Conservation (phyloP, 1,140 invertebrate genomes). For the Phortica variegata region DNA sequence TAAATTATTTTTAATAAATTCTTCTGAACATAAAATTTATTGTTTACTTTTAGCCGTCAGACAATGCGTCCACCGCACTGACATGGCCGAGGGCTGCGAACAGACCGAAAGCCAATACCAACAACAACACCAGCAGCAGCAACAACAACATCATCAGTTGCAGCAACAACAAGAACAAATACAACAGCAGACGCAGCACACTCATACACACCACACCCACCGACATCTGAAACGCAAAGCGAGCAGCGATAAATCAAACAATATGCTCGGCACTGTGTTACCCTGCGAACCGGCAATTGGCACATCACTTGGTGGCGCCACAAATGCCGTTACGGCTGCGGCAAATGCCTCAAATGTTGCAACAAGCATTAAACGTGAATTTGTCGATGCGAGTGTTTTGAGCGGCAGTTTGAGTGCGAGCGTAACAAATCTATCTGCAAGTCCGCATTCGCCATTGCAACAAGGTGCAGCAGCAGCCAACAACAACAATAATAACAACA, state of each 20-base stretch:
- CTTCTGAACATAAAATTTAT: too few species aligned
- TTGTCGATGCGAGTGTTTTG: constrained; percentile 44
- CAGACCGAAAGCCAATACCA: constrained; percentile 41
- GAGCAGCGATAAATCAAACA: constrained; percentile 35
- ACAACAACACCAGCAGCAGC: constrained; percentile 19
- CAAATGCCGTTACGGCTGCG: constrained; percentile 17
- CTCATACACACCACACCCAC: neutral
- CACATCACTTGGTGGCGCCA: constrained; percentile 29
- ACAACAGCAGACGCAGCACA: constrained; percentile 20
- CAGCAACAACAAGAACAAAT: constrained; percentile 13
- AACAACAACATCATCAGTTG: constrained; percentile 5
- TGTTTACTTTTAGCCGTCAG: constrained; percentile 4
- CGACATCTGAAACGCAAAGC: constrained; percentile 1
- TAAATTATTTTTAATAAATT: too few species aligned
- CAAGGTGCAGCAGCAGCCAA: constrained; percentile 16
- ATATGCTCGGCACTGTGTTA: constrained; percentile 54
- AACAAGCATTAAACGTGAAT: constrained; percentile 46
- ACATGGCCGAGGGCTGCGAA: constrained; percentile 57
- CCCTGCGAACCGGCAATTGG: constrained; percentile 51
- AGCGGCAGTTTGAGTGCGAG: constrained; percentile 30
- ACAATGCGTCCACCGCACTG: constrained; percentile 28
- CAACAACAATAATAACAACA: constrained; percentile 15
- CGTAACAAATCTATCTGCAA: constrained; percentile 38
- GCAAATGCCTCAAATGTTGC: constrained; percentile 13
- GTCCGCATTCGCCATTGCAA: constrained; percentile 24